Evolutionary conservation across 2,888 invertebrate genomes (phyloP).

Genomic region (Smittia aterrima): DNA sequence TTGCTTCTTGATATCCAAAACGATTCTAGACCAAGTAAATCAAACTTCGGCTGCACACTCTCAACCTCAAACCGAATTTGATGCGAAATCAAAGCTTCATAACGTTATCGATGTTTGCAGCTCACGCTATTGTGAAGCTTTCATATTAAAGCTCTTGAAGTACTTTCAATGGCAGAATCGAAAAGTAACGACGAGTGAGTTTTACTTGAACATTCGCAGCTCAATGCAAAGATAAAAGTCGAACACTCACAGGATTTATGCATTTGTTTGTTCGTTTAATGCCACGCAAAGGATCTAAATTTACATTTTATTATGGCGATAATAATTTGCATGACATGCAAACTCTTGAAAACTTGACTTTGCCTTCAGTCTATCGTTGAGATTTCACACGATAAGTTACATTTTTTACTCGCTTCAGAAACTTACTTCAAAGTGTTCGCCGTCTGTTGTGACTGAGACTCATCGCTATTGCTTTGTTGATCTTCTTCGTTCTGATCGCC

Average conservation of each 20-base stretch:
- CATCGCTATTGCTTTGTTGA: slow-evolving; percentile 11
- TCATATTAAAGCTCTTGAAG: no score
- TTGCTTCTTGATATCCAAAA: not conserved
- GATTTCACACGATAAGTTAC: not conserved
- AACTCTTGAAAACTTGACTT: no score
- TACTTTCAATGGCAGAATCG: no score
- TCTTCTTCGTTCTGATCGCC: slow-evolving; percentile 11
- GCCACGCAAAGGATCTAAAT: no score
- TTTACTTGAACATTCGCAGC: not conserved
- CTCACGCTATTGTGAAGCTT: no score
- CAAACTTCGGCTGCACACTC: not conserved
- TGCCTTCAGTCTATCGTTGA: no score
- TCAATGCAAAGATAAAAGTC: not conserved
- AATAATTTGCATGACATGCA: not conserved
- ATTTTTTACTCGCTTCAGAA: no score
- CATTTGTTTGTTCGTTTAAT: not conserved
- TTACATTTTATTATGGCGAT: no score
- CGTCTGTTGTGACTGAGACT: not conserved
- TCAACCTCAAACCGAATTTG: no score
- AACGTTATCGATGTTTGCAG: no score
- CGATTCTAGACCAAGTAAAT: not conserved
- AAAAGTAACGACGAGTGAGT: no score
- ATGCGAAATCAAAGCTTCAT: no score
- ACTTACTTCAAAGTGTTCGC: not conserved
- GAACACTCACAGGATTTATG: not conserved